Conservation (phyloP, 2,888 invertebrate species). For the Caenorhabditis japonica region DNA sequence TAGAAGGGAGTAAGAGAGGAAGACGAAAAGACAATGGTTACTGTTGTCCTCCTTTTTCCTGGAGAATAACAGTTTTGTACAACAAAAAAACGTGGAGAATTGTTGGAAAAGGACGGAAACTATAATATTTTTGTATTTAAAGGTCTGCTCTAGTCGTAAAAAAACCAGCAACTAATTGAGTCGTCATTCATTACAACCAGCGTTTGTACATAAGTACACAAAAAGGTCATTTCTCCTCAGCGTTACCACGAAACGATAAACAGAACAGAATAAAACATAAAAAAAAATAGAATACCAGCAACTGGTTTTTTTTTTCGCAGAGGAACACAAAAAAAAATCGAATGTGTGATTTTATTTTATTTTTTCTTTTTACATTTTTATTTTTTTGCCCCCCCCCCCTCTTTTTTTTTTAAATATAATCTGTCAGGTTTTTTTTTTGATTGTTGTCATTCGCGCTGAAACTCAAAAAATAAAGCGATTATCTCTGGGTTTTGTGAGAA, state of each 20-base stretch:
- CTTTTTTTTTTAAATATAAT: slow-evolving; percentile 8
- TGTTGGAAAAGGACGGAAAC: slow-evolving; percentile 2
- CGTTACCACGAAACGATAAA: slow-evolving; percentile 12
- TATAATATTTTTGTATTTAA: background rate
- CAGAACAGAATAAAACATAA: slow-evolving; percentile 11
- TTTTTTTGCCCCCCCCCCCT: background rate
- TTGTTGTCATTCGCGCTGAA: no score
- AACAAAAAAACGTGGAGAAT: background rate
- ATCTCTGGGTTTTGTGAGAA: slow-evolving; percentile 39
- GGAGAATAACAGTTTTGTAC: slow-evolving; percentile 1
- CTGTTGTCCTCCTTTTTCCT: slow-evolving; percentile 1
- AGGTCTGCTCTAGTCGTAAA: background rate
- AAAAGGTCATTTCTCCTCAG: slow-evolving; percentile 26
- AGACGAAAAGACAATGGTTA: slow-evolving; percentile 7
- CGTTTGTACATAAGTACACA: slow-evolving; percentile 15
- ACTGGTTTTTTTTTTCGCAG: no score
- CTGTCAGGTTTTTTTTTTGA: no score
- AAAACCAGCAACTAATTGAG: background rate
- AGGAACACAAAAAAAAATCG: slow-evolving; percentile 2
- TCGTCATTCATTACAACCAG: slow-evolving; percentile 17
- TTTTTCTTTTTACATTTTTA: background rate
- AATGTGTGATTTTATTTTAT: no score
- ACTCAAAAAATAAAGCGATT: slow-evolving; percentile 14
- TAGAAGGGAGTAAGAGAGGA: background rate
- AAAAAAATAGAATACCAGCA: no score